These are phyloP conservation scores for Mustelus asterias DNA, from an alignment of 2,113 vertebrate genomes.

Conservation along the genomic window DNA sequence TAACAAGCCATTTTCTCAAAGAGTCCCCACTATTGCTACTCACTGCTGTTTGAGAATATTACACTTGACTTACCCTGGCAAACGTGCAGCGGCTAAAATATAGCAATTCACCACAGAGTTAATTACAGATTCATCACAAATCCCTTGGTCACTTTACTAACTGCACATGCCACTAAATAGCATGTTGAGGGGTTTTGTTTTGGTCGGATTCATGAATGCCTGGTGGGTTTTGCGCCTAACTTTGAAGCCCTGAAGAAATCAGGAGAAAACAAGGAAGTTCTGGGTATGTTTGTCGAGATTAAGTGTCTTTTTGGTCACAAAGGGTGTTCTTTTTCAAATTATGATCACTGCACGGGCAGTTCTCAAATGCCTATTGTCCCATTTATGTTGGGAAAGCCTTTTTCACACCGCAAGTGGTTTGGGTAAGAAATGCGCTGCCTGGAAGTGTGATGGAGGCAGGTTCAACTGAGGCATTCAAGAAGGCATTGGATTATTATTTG, in stretches of 20 bases:
- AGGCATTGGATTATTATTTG: too few relatives aligned
- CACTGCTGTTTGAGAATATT: conserved; percentile 1
- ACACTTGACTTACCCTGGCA: not conserved
- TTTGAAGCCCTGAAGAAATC: not conserved
- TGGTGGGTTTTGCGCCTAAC: not conserved
- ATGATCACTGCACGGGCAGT: too few relatives aligned
- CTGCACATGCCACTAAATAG: not conserved
- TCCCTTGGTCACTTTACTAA: not conserved
- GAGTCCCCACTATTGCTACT: not conserved
- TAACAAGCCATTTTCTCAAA: not conserved
- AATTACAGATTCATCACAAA: not conserved
- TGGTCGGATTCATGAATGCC: not conserved
- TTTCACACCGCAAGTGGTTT: too few relatives aligned
- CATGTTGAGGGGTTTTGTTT: not conserved
- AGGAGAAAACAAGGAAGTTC: not conserved
- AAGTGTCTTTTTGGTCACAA: not conserved
- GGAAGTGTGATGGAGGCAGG: too few relatives aligned
- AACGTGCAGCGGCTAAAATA: not conserved
- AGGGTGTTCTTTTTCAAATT: too few relatives aligned
- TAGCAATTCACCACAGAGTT: not conserved
- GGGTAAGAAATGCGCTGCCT: too few relatives aligned
- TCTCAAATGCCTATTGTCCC: not conserved
- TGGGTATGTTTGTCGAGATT: not conserved
- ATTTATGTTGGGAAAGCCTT: not conserved
- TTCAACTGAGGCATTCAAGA: too few relatives aligned